Conservation (phyloP, 2,888 invertebrate genomes). For the Eutolmus rufibarbis region DNA sequence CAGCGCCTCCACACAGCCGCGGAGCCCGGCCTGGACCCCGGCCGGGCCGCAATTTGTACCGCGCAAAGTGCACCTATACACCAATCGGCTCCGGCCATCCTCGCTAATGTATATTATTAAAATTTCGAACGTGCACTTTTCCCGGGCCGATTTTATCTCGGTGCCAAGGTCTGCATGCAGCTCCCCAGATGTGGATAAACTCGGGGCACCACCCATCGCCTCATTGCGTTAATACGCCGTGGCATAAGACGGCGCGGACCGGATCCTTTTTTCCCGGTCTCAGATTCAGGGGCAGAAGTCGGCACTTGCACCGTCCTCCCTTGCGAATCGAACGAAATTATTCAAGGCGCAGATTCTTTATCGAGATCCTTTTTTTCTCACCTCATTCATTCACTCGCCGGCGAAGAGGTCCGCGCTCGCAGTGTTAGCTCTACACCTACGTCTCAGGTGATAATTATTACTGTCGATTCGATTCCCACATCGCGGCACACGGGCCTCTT, state of each 20-base stretch:
- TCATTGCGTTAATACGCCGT: conserved; percentile 1
- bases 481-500: background rate
- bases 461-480: conserved; percentile 1
- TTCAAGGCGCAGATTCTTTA: background rate
- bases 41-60: background rate
- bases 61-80: conserved; percentile 24
- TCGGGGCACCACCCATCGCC: conserved; percentile 11
- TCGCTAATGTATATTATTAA: conserved; percentile 46
- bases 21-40: background rate
- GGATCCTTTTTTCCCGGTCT: background rate
- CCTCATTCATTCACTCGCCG: background rate
- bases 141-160: conserved; percentile 17
- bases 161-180: conserved; percentile 2
- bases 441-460: conserved; percentile 21
- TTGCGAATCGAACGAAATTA: background rate
- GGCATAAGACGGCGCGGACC: background rate
- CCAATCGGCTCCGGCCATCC: conserved; percentile 20
- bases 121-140: conserved; percentile 46
- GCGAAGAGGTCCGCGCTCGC: background rate
- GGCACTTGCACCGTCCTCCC: conserved; percentile 11
- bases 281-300: conserved; percentile 23
- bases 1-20: conserved; percentile 3
- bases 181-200: conserved; percentile 13
- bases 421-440: conserved; percentile 13
- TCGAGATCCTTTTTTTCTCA: conserved; percentile 7